Percentiles rank a stretch among this genome's conserved stretches.
These are phyloP conservation scores for Pharmacophagus antenor DNA, from an alignment of 2,888 invertebrate species.

Conservation along the genomic window DNA sequence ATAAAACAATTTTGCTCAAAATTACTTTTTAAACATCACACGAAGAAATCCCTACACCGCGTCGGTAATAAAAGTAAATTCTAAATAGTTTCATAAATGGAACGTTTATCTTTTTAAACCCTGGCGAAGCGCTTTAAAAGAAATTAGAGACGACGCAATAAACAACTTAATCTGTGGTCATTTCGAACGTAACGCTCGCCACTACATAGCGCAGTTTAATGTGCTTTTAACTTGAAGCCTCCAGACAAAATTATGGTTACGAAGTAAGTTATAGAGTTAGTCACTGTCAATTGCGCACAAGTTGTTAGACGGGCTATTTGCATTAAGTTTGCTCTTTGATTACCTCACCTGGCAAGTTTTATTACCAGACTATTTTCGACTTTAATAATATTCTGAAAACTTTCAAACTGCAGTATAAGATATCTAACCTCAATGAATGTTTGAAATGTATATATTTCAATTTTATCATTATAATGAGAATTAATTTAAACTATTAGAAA, in stretches of 20 bases:
- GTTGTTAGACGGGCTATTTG: slow-evolving; percentile 6
- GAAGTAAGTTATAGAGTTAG: slow-evolving; percentile 10
- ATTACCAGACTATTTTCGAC: not conserved
- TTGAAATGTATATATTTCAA: slow-evolving; percentile 8
- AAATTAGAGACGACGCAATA: slow-evolving; percentile 24
- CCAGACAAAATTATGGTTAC: slow-evolving; percentile 8
- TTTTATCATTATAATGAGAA: not conserved
- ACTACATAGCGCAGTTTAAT: slow-evolving; percentile 13
- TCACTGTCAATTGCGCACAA: slow-evolving; percentile 16
- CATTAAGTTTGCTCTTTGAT: slow-evolving; percentile 10
- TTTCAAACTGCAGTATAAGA: not conserved
- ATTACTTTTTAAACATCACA: no score
- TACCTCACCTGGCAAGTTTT: not conserved
- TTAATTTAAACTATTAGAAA: not conserved
- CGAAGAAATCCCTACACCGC: no score
- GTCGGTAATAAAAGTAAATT: no score
- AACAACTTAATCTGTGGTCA: slow-evolving; percentile 26
- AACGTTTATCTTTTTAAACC: slow-evolving; percentile 23
- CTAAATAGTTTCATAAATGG: not conserved
- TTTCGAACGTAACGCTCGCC: slow-evolving; percentile 10
- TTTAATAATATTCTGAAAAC: not conserved
- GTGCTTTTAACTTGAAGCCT: slow-evolving; percentile 12
- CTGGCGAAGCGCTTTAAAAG: slow-evolving; percentile 18
- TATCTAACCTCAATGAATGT: slow-evolving; percentile 1
- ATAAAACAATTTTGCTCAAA: no score